These are phyloP conservation scores for Thamnaconus septentrionalis DNA, from an alignment of 2,113 vertebrate species.

Conservation along the genomic window DNA sequence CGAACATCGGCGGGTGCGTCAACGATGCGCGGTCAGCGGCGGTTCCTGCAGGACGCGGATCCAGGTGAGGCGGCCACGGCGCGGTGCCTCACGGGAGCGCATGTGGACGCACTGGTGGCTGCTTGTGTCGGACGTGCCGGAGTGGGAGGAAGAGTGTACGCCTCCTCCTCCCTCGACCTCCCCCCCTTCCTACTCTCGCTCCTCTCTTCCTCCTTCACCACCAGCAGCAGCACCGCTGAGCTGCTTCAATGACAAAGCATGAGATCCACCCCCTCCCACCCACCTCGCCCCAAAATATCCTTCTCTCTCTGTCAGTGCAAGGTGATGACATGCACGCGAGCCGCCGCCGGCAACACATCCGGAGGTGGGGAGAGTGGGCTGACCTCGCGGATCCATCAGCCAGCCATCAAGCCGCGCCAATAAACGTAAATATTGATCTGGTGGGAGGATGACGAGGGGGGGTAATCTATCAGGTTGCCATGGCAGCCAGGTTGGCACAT, in stretches of 20 bases:
- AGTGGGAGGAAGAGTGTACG: constrained; percentile 26
- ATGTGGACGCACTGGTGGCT: not conserved
- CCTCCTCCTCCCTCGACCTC: too few relatives aligned
- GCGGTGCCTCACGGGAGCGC: too few relatives aligned
- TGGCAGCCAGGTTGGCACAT: constrained; percentile 84
- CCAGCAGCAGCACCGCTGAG: constrained; percentile 28
- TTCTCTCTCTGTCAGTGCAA: constrained; percentile 50
- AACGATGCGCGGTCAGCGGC: not conserved
- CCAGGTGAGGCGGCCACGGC: too few relatives aligned
- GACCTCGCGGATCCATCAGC: constrained; percentile 82
- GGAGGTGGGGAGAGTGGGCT: constrained; percentile 58
- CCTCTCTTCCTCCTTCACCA: too few relatives aligned
- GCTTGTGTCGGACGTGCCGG: constrained; percentile 71
- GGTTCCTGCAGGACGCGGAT: too few relatives aligned
- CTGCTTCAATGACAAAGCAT: constrained; percentile 76
- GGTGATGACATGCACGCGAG: constrained; percentile 50
- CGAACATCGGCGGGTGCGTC: constrained; percentile 53
- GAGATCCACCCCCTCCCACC: constrained; percentile 48
- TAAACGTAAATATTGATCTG: constrained; percentile 81
- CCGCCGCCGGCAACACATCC: constrained; percentile 38
- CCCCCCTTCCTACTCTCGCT: too few relatives aligned
- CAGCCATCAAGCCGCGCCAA: constrained; percentile 56
- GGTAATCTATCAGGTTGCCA: constrained; percentile 86
- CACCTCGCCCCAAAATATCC: constrained; percentile 38
- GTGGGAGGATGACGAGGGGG: constrained; percentile 36